phyloP scores from a whole-genome alignment of 1,140 invertebrate genomes.

The Diorhabda elongata region DNA sequence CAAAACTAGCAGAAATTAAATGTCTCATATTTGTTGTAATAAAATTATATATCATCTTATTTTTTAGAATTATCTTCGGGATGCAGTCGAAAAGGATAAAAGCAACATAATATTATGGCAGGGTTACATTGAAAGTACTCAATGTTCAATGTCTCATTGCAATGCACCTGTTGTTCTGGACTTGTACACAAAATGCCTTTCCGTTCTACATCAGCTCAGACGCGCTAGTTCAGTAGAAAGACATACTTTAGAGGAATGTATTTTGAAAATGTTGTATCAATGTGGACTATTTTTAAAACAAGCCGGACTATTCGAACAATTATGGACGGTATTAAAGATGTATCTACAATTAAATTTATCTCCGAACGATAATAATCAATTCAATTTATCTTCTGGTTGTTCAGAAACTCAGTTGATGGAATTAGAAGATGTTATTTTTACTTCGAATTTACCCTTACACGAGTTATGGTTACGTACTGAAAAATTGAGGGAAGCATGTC shows the following conservation, averaged over 20 bases:
- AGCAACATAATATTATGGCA: constrained; percentile 57
- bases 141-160: constrained; percentile 59
- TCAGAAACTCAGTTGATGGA: constrained; percentile 56
- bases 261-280: constrained; percentile 54
- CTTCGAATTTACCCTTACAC: constrained; percentile 59
- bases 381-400: constrained; percentile 47
- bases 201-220: constrained; percentile 50
- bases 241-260: constrained; percentile 45
- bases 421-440: constrained; percentile 60
- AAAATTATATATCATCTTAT: background rate
- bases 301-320: constrained; percentile 59
- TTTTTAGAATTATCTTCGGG: constrained; percentile 37
- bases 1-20: too few species aligned
- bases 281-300: constrained; percentile 63
- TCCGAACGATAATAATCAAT: constrained; percentile 40
- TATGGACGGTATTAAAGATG: constrained; percentile 59
- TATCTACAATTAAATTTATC: constrained; percentile 58
- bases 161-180: constrained; percentile 54
- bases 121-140: constrained; percentile 54
- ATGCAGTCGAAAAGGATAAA: constrained; percentile 50
- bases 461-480: constrained; percentile 65
- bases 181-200: constrained; percentile 55
- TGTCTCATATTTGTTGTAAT: too few species aligned
- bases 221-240: constrained; percentile 37
- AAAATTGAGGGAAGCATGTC: constrained; percentile 57